Evolutionary conservation across 2,797 vertebrate genomes (phyloP), one percentile per base, ranked within the genome.

Genomic region (Apogon hyalosoma): DNA sequence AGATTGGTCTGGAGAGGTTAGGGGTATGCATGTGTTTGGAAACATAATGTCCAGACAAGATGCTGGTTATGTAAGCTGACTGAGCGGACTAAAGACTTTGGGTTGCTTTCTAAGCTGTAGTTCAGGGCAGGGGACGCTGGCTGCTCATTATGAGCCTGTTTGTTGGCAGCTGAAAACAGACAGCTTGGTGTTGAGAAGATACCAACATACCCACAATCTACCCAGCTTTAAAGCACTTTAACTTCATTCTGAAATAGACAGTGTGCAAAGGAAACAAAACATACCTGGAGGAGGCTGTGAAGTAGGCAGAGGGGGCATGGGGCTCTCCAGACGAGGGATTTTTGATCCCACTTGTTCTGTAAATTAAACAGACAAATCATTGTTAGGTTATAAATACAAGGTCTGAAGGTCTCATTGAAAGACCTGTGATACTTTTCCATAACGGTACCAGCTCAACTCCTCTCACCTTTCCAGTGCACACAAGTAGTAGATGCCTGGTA

Each of bases 301-400:
- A 28, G 95, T 94, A 45, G 97, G 97, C 81, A 96, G 77, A 0
- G 97, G 96, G 10, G 97, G 97, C 92, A 97, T 96, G 3, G 96
- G 90, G 78, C 94, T 93, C 92, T 99, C 98, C 71, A 98, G 92
- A 63, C 98, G 92, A 6, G 96, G 94, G 68, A 99, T 95, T 93
- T 99, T 99, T 79, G 94, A 92, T 71, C 95, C 97, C 39, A 95
- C 94, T 74, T 94, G 96, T 80, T 98, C 96, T 98, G 88, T 39
- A 84, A 87, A 79, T 60, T 16, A 68, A 80, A 88, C 21, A 33
- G 0, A 75, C 13, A 0, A 19, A 12, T 52, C 16, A 66, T 28
- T 8, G 47, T 6, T n/a, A 12, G 12, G 45, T n/a, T 36, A 24
- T 24, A 24, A 24, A 24, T 24, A 24, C 21, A 24, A 24, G 21